Conservation (phyloP, 2,888 invertebrate genomes). For the Thymelicus sylvestris region DNA sequence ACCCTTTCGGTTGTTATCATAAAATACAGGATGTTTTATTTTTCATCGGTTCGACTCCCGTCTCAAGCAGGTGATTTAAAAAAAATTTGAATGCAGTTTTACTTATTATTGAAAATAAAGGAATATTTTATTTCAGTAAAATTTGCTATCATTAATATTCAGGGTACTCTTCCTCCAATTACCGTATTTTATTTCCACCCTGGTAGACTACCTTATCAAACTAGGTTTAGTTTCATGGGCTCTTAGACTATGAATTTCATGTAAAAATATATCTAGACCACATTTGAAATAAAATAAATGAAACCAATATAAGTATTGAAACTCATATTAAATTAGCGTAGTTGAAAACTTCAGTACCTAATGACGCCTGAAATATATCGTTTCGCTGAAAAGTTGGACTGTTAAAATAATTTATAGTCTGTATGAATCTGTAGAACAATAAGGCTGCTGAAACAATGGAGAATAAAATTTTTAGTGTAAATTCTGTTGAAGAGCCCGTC, state of each 20-base stretch:
- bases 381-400: constrained; percentile 23
- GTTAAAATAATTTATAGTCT: constrained; percentile 28
- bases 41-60: too few species aligned
- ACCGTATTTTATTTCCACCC: too few species aligned
- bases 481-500: constrained; percentile 9
- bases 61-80: too few species aligned
- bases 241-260: background rate
- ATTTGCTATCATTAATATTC: too few species aligned
- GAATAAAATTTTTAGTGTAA: constrained; percentile 14
- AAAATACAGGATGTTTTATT: too few species aligned
- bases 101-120: too few species aligned
- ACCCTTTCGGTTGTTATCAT: too few species aligned
- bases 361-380: constrained; percentile 18
- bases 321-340: constrained; percentile 11
- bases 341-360: constrained; percentile 10
- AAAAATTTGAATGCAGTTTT: too few species aligned
- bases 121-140: too few species aligned
- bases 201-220: too few species aligned
- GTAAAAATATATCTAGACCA: background rate
- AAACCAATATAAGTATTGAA: constrained; percentile 3
- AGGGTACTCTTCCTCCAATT: too few species aligned
- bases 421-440: constrained; percentile 28
- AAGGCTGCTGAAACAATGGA: constrained; percentile 20
- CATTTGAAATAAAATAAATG: background rate
- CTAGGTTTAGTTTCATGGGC: too few species aligned